Conservation (phyloP, 2,113 vertebrate genomes). For the Neoarius graeffei region DNA sequence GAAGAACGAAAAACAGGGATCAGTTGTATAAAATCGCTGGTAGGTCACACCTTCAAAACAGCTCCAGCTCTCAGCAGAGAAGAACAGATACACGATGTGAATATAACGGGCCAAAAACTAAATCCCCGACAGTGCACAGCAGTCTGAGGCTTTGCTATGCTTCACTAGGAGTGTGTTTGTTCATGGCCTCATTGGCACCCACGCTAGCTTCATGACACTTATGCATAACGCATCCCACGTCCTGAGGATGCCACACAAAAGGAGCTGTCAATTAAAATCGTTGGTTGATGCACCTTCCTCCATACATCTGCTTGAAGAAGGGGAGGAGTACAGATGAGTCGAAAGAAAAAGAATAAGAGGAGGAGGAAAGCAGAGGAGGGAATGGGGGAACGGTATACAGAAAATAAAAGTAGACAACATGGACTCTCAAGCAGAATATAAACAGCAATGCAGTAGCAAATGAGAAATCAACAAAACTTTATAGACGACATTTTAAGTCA, state of each 20-base stretch:
- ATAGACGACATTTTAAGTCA: background rate
- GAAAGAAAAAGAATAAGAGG: background rate
- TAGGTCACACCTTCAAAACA: background rate
- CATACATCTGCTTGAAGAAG: background rate
- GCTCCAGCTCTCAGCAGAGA: background rate
- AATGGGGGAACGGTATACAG: too few relatives aligned
- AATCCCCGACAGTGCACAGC: background rate
- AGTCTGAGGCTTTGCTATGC: background rate
- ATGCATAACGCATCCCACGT: constrained; percentile 15
- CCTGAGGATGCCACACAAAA: constrained; percentile 2
- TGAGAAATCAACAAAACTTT: background rate
- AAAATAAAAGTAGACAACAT: background rate
- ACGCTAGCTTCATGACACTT: constrained; percentile 3
- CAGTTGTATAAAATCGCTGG: background rate
- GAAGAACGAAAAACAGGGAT: background rate
- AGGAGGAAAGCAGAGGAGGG: background rate
- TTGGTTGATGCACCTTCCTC: constrained; percentile 7
- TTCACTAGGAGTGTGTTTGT: background rate
- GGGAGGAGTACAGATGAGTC: background rate
- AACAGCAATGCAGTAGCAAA: background rate
- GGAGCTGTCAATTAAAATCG: constrained; percentile 15
- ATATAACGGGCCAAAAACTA: background rate
- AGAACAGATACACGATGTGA: background rate
- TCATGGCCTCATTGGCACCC: constrained; percentile 18
- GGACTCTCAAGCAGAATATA: background rate